Evolutionary conservation across 2,797 vertebrate genomes (phyloP).

Genomic region (Enteromius viviparus): DNA sequence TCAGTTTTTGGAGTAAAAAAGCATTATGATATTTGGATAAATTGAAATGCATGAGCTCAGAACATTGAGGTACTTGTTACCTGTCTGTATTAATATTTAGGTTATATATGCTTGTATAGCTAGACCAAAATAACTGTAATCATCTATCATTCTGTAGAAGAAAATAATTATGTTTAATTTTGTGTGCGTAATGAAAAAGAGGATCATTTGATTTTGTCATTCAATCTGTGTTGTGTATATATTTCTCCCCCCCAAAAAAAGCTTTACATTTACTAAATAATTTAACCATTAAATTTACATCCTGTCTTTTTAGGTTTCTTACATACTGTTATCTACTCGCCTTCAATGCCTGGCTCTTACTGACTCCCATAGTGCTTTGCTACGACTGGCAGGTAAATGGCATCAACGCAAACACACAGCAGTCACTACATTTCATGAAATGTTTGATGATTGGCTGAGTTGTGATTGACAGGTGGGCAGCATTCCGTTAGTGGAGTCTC

Average conservation of each 20-base stretch:
- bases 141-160: no score
- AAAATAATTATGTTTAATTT: no score
- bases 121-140: no score
- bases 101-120: no score
- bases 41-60: background rate
- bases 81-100: no score
- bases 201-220: no score
- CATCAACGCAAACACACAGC: background rate
- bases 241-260: no score
- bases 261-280: no score
- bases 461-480: slow-evolving; percentile 83
- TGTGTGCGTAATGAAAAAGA: no score
- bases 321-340: slow-evolving; percentile 94
- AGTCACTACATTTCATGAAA: background rate
- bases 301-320: slow-evolving; percentile 78
- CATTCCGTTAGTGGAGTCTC: slow-evolving; percentile 90
- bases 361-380: slow-evolving; percentile 89
- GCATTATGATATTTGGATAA: background rate
- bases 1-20: background rate
- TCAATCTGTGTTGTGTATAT: no score
- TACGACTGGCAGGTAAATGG: slow-evolving; percentile 90
- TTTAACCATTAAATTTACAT: no score
- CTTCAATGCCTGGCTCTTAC: slow-evolving; percentile 92
- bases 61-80: background rate
- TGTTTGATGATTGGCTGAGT: background rate